These are phyloP conservation scores for Trichogramma pretiosum DNA, from an alignment of 1,140 invertebrate genomes.

Conservation along the genomic window DNA sequence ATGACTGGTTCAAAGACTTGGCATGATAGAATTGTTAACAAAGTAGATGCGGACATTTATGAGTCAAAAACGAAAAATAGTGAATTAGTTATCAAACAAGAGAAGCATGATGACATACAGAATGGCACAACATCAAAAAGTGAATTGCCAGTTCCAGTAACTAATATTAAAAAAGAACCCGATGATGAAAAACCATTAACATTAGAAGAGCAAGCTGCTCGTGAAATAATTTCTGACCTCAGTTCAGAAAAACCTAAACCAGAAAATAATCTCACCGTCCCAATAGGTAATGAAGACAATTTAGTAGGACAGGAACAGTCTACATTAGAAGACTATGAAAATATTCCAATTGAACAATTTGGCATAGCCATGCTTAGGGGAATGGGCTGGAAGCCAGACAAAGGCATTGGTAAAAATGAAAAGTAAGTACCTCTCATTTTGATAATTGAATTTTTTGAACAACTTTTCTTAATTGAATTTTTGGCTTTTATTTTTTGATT, in stretches of 20 bases:
- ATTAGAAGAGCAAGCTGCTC: conserved; percentile 50
- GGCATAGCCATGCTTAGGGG: conserved; percentile 86
- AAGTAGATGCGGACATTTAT: conserved; percentile 37
- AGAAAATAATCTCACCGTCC: conserved; percentile 41
- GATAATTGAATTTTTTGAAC: no score
- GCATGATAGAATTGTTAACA: conserved; percentile 38
- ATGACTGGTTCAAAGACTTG: conserved; percentile 43
- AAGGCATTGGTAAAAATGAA: conserved; percentile 58
- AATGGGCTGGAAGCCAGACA: conserved; percentile 83
- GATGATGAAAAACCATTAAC: conserved; percentile 26
- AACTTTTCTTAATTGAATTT: conserved; percentile 8
- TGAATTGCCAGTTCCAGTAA: conserved; percentile 6
- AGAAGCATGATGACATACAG: conserved; percentile 10
- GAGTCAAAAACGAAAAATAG: conserved; percentile 20
- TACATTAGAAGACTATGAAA: conserved; percentile 81
- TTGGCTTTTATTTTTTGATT: neutral
- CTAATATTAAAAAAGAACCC: conserved; percentile 27
- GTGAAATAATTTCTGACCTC: conserved; percentile 50
- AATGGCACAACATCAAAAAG: conserved; percentile 16
- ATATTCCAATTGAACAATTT: conserved; percentile 78
- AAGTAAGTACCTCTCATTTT: conserved; percentile 45
- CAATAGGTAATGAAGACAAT: conserved; percentile 40
- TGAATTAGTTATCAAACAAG: conserved; percentile 22
- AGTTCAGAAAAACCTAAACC: conserved; percentile 31
- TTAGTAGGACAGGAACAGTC: conserved; percentile 41